Evolutionary conservation across 2,797 vertebrate species (phyloP), one percentile per base, ranked within the genome.

Genomic region (Halcyon badia): DNA sequence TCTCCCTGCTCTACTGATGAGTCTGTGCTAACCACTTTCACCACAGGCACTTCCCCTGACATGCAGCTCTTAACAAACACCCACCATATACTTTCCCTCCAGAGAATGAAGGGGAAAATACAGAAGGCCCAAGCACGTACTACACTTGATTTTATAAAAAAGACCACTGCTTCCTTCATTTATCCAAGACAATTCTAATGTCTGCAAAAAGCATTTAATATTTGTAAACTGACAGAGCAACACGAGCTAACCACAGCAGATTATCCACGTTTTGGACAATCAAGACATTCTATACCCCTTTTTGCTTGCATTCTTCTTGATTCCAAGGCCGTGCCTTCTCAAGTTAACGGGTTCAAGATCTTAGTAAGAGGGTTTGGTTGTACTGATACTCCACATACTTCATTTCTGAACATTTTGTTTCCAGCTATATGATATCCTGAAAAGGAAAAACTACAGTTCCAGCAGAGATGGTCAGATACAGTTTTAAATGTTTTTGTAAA

Each of bases 401-500:
- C 1, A 83, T 39, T 87, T 85, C 30, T 41, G 24, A 94, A 66
- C 39, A 70, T 30, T 42, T 57, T 16, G 14, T 41, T 91, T 87
- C 16, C 71, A 92, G 21, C 20, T 42, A 48, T 10, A 49, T 14
- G 6, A 20, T 73, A 26, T 5, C 9, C 15, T 44, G 20, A 58
- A 73, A 87, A 80, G 11, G 9, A 91, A 2, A 41, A 82, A 60
- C 35, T 46, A 51, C 15, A 58, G 30, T 37, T 90, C 26, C 3
- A 3, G 22, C 42, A 49, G 1, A 70, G 10, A 30, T 26, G 4
- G 8, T 49, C 5, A 42, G 13, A 57, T 25, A 61, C 0, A 22
- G 14, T 70, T 83, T 66, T 37, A 69, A 65, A 11, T 20, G 21
- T 65, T 76, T 44, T 37, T 11, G 21, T 54, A 49, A 73, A 85